Evolutionary conservation across 2,113 vertebrate species (phyloP), one percentile per base, ranked within the genome.

Genomic region (Ptyas mucosa): DNA sequence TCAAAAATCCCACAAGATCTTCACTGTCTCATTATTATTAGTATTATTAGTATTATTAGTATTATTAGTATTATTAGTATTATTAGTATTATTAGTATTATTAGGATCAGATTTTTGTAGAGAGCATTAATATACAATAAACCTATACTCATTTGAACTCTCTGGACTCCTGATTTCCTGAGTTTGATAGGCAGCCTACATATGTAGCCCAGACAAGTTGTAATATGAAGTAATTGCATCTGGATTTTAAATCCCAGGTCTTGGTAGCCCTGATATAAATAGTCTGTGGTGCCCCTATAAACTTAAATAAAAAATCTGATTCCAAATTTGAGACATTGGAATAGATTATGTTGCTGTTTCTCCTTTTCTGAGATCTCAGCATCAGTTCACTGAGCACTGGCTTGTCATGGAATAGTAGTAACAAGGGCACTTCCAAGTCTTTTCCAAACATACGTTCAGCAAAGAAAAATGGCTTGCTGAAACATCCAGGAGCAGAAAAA

Each of bases 371-470:
- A 57, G 43, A 24, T 39, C 55, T 57, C 55, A 34, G 10, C 20
- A 91, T 6, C 43, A 23, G 5, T 8, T 58, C 29, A n/a, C 11
- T 29, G 61, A n/a, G 3, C 3, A 1, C 11, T 64, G 26, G 52
- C 53, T 92, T 85, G 26, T 85, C 34, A 21, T 18, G 43, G 43
- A 12, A 58, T 29, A 85, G 53, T 58, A 86, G 53, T 58, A 86
- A 69, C 43, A 57, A 53, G 15, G 18, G 29, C 29, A 52, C 64
- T 26, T 92, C 24, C 14, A 58, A 43, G 43, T 54, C 46, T 93
- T 93, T 93, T 93, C 88, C 69, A 93, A 89, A 93, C 29, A 51
- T 58, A 90, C 39, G 29, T 61, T 51, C 88, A 52, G 92, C 54
- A 51, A 58, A 52, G 88, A 86, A 26, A 64, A 64, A 91, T 46